Conservation (phyloP, 1,140 invertebrate species). For the Rhopalosiphum padi region DNA sequence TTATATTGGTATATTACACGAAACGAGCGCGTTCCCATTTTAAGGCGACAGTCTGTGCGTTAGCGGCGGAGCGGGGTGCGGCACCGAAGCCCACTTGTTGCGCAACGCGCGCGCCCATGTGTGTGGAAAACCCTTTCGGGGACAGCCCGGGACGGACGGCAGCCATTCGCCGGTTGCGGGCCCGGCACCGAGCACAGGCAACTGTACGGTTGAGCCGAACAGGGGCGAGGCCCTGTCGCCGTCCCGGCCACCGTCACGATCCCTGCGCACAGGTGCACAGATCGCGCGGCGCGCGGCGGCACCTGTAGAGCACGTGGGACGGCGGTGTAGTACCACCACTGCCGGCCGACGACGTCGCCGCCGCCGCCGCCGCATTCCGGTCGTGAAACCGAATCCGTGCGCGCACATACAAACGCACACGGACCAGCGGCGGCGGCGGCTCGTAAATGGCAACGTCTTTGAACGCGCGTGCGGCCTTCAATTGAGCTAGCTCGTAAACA, state of each 20-base stretch:
- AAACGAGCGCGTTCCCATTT: conserved; percentile 40
- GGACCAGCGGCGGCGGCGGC: not conserved
- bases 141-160: not conserved
- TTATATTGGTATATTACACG: not conserved
- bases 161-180: not conserved
- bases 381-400: conserved; percentile 55
- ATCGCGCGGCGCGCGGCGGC: conserved; percentile 30
- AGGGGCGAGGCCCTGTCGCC: not conserved
- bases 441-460: conserved; percentile 57
- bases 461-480: conserved; percentile 13
- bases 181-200: not conserved
- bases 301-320: conserved; percentile 56
- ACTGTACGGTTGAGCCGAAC: not conserved
- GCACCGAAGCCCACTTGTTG: conserved; percentile 41
- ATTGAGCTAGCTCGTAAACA: conserved; percentile 10
- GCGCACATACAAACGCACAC: conserved; percentile 45
- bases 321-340: conserved; percentile 46
- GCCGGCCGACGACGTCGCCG: not conserved
- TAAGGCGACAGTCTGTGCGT: not conserved
- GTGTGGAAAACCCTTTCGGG: conserved; percentile 40
- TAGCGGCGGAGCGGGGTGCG: not conserved
- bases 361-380: conserved; percentile 46
- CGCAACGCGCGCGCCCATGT: conserved; percentile 43
- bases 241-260: conserved; percentile 4
- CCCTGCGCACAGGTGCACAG: conserved; percentile 55